Evolutionary conservation across 2,888 invertebrate species (phyloP).

Genomic region (Nebria brevicollis): DNA sequence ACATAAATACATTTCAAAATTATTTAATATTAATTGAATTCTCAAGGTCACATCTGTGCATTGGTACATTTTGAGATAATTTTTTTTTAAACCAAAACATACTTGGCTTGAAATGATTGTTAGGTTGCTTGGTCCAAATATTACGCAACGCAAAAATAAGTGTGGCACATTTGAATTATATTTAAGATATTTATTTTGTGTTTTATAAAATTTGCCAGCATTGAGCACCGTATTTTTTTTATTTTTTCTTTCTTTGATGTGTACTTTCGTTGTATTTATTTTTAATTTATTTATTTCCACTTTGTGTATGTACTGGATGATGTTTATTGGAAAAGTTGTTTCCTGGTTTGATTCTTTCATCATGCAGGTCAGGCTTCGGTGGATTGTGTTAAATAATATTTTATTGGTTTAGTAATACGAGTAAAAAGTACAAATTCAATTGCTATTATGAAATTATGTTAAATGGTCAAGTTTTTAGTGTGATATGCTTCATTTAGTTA

Average conservation of each 20-base stretch:
- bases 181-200: background rate
- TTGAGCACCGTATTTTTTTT: background rate
- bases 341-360: background rate
- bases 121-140: background rate
- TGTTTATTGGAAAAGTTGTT: background rate
- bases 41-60: too few species aligned
- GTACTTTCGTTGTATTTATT: too few species aligned
- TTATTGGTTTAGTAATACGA: background rate
- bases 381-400: background rate
- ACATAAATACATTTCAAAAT: background rate
- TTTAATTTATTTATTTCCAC: too few species aligned
- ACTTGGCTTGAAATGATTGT: background rate
- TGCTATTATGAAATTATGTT: background rate
- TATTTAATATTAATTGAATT: too few species aligned
- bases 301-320: background rate
- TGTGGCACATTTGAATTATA: background rate
- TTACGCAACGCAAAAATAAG: background rate
- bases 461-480: background rate
- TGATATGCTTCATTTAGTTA: background rate
- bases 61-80: background rate
- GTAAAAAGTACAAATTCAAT: background rate
- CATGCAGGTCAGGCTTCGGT: background rate
- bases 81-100: background rate
- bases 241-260: background rate
- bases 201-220: background rate